Conservation (phyloP, 2,797 vertebrate genomes). For the Myripristis jacobus region DNA sequence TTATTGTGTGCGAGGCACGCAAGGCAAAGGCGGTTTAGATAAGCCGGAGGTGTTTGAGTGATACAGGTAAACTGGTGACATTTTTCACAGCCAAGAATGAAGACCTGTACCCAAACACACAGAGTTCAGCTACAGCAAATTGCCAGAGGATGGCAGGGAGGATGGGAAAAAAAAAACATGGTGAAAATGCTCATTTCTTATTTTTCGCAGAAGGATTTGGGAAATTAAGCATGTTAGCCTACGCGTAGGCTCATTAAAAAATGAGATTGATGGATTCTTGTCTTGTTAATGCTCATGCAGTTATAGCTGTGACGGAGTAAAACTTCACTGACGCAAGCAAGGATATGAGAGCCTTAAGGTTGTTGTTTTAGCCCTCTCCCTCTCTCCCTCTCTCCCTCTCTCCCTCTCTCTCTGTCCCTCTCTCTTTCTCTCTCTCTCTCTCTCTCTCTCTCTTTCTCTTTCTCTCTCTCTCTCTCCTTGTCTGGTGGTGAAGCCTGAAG, state of each 20-base stretch:
- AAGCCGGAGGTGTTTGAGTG: constrained; percentile 85
- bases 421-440: constrained; percentile 11
- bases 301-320: constrained; percentile 66
- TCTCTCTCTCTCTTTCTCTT: constrained; percentile 17
- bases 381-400: constrained; percentile 34
- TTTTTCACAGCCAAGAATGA: constrained; percentile 71
- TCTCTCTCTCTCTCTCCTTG: constrained; percentile 57
- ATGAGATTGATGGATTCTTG: constrained; percentile 65
- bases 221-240: constrained; percentile 49
- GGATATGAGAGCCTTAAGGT: constrained; percentile 65
- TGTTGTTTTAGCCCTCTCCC: constrained; percentile 63
- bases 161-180: constrained; percentile 31
- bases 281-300: constrained; percentile 62
- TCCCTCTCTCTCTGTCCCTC: constrained; percentile 6
- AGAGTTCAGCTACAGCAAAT: constrained; percentile 58
- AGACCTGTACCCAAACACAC: constrained; percentile 57
- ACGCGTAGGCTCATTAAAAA: constrained; percentile 62
- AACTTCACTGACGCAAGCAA: constrained; percentile 75
- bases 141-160: constrained; percentile 36
- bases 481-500: constrained; percentile 71
- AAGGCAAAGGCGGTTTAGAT: constrained; percentile 84
- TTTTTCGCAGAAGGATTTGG: constrained; percentile 48
- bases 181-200: constrained; percentile 34
- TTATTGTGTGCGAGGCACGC: constrained; percentile 85
- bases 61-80: constrained; percentile 85